Base-by-base conservation (phyloP, 2,888 invertebrate genomes). In the Tetragonisca angustula region DNA sequence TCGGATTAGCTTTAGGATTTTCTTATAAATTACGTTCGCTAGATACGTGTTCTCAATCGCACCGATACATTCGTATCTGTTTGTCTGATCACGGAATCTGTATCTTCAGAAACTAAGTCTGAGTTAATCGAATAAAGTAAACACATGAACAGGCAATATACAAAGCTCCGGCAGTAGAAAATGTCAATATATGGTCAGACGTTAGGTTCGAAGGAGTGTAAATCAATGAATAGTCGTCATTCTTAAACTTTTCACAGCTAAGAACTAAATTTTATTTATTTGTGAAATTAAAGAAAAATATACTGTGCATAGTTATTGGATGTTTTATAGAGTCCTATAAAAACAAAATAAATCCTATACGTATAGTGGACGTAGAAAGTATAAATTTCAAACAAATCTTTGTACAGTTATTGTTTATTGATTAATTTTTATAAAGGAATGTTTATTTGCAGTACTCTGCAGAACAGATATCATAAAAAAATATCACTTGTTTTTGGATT, bases 11-110 rank as follows among this genome's bases (percentile, higher is more conserved):
- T 43, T 43, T 61, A 27, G 6, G 0, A 27, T 24, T 61, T 9
- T 24, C 56, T 21, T 21, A 15, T 3, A 1, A 36, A 65, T 65
- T 15, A 36, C 21, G 15, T 27, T 21, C 32, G 0, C 4, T 17
- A 11, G 59, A 32, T 76, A 72, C 70, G n/a, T 32, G 32, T 4
- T 56, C 32, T 17, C 70, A 65, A 69, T 32, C 49, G 67, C 27
- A 32, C 65, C 54, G 15, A 19, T 43, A 49, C 32, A 36, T 13
- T 6, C 15, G n/a, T 24, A 68, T 24, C 52, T 50, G 49, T 68
- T 62, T 50, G 36, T 24, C 27, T 4, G 19, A 17, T 9, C 49
- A 5, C 13, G 17, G 6, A n/a, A 36, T 71, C 50, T 2, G 17
- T 4, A 3, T 9, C 4, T 61, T 32, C n/a, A 17, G n/a, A 50